Percentiles rank a stretch among this genome's conserved stretches.
phyloP scores from a whole-genome alignment of 1,140 invertebrate genomes.

The Steinernema feltiae region DNA sequence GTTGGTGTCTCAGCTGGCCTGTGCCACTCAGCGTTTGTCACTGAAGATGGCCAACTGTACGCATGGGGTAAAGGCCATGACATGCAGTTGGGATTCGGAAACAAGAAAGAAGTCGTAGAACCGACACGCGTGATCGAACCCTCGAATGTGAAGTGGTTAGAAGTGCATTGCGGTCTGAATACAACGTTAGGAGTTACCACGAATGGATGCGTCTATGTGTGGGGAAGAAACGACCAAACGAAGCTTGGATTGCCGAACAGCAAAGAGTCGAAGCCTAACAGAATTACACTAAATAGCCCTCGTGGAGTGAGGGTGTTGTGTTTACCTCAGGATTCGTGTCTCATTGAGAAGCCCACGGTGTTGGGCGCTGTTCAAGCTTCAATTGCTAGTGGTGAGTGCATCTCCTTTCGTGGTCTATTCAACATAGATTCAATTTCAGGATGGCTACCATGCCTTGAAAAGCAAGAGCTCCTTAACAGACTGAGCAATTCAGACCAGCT shows the following conservation, averaged over 20 bases:
- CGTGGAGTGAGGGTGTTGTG: neutral
- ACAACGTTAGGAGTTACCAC: neutral
- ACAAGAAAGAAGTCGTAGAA: neutral
- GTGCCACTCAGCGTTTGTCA: neutral
- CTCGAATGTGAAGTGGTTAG: neutral
- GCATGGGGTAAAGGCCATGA: neutral
- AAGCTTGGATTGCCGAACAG: neutral
- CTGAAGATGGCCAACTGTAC: neutral
- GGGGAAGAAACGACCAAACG: conserved; percentile 3
- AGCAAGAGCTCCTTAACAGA: neutral
- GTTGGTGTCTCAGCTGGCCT: neutral
- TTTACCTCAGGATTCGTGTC: conserved; percentile 6
- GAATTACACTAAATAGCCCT: neutral
- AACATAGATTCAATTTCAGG: too few relatives aligned
- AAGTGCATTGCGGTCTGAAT: neutral
- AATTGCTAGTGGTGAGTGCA: neutral
- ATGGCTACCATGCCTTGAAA: neutral
- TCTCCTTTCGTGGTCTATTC: too few relatives aligned
- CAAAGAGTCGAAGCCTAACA: conserved; percentile 10
- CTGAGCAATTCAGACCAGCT: neutral
- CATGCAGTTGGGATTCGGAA: neutral
- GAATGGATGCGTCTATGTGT: neutral
- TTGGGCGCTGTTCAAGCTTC: neutral
- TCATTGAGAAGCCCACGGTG: neutral
- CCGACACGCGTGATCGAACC: neutral